Conservation (phyloP, 2,888 invertebrate genomes). For the Aphidius colemani region DNA sequence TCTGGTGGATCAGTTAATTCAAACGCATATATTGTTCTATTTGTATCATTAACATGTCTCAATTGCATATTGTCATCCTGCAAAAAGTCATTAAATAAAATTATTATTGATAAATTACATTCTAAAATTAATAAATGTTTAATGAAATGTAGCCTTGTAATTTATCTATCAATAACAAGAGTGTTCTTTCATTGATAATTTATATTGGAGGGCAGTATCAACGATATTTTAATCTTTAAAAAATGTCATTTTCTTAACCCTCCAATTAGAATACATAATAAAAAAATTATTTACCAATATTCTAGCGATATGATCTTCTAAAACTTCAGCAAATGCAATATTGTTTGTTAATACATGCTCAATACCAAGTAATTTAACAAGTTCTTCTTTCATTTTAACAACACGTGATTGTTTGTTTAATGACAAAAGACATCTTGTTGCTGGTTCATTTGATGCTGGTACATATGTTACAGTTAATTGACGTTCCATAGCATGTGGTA, state of each 20-base stretch:
- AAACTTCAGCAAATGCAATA: conserved; percentile 65
- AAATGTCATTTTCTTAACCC: conserved; percentile 53
- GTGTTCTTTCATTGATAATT: conserved; percentile 52
- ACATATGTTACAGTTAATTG: conserved; percentile 66
- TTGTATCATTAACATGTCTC: conserved; percentile 62
- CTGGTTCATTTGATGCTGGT: conserved; percentile 59
- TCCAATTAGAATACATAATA: conserved; percentile 37
- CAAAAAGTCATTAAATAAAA: conserved; percentile 30
- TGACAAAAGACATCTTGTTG: conserved; percentile 62
- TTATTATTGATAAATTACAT: conserved; percentile 12
- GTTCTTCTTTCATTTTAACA: conserved; percentile 62
- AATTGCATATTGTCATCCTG: conserved; percentile 65
- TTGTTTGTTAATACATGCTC: conserved; percentile 52
- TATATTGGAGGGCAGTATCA: conserved; percentile 56
- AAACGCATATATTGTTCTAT: conserved; percentile 61
- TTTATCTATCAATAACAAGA: conserved; percentile 50
- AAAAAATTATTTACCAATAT: conserved; percentile 62
- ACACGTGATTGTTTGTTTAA: conserved; percentile 65
- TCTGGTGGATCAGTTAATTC: conserved; percentile 56
- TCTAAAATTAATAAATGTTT: conserved; percentile 38
- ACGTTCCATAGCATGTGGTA: conserved; percentile 68
- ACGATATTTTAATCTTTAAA: conserved; percentile 45
- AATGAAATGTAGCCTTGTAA: conserved; percentile 57
- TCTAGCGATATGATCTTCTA: conserved; percentile 66
- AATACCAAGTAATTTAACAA: conserved; percentile 58